Percentiles rank a stretch among this genome's conserved stretches.
These are phyloP conservation scores for Euura lappo DNA, from an alignment of 1,140 invertebrate genomes.

Conservation along the genomic window DNA sequence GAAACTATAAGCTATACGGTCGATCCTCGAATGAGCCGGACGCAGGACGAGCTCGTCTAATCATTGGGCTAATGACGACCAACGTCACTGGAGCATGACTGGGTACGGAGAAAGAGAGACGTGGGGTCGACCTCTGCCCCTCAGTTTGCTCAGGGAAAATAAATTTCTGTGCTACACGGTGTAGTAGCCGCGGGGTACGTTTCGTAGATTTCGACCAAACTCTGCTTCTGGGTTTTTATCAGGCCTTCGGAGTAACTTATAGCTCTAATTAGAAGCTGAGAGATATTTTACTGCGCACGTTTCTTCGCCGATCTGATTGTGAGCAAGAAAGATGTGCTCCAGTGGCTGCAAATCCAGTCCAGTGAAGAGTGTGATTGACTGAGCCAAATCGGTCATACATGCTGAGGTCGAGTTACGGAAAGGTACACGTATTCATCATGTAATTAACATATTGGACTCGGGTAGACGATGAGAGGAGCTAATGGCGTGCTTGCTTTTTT, in stretches of 20 bases:
- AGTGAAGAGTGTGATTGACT: not conserved
- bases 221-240: too few relatives aligned
- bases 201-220: too few relatives aligned
- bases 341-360: not conserved
- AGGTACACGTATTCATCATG: not conserved
- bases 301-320: not conserved
- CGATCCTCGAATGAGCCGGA: too few relatives aligned
- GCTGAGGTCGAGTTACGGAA: not conserved
- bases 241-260: not conserved
- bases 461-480: not conserved
- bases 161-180: too few relatives aligned
- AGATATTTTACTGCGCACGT: not conserved
- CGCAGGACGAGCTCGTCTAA: too few relatives aligned
- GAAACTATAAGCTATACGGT: too few relatives aligned
- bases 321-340: not conserved
- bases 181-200: too few relatives aligned
- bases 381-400: not conserved
- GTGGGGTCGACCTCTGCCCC: too few relatives aligned
- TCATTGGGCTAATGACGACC: too few relatives aligned
- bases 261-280: not conserved
- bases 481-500: not conserved
- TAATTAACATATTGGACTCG: not conserved
- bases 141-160: too few relatives aligned
- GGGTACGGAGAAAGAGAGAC: too few relatives aligned
- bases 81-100: too few relatives aligned